Percentiles rank a stretch among this genome's conserved stretches.
Conservation (phyloP, 2,797 vertebrate species). For the Aeoliscus strigatus region DNA sequence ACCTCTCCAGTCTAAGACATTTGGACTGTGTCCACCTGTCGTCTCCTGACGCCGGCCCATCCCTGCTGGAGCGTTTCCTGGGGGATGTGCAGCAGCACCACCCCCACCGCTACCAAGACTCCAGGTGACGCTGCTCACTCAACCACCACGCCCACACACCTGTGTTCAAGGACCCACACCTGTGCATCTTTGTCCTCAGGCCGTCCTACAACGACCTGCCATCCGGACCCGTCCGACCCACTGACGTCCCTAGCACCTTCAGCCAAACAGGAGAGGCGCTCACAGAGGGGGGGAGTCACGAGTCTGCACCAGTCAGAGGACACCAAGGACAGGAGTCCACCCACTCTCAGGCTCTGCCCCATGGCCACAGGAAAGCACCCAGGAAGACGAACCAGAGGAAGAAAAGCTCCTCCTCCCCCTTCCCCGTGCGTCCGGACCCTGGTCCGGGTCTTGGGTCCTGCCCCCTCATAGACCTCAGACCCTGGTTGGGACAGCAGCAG, state of each 20-base stretch:
- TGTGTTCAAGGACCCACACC: too few relatives aligned
- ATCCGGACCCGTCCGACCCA: constrained; percentile 40
- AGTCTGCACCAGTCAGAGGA: constrained; percentile 15
- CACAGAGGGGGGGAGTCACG: neutral
- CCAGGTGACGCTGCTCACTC: too few relatives aligned
- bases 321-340: constrained; percentile 1
- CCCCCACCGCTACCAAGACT: constrained; percentile 80
- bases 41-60: constrained; percentile 34
- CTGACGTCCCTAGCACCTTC: neutral
- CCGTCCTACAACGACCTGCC: constrained; percentile 81
- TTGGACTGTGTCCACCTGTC: constrained; percentile 55
- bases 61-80: constrained; percentile 89
- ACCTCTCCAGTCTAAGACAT: constrained; percentile 85
- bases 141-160: too few relatives aligned
- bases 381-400: constrained; percentile 72
- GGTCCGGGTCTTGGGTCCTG: constrained; percentile 27
- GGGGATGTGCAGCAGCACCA: constrained; percentile 88
- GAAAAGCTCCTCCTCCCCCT: constrained; percentile 44
- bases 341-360: constrained; percentile 2
- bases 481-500: constrained; percentile 47
- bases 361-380: constrained; percentile 70
- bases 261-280: constrained; percentile 14
- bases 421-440: constrained; percentile 27
- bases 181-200: constrained; percentile 62
- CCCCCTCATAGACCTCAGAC: constrained; percentile 26